Base-by-base conservation (phyloP, 37 sponge, comb jelly and placozoan species). In the Ephydatia muelleri region DNA sequence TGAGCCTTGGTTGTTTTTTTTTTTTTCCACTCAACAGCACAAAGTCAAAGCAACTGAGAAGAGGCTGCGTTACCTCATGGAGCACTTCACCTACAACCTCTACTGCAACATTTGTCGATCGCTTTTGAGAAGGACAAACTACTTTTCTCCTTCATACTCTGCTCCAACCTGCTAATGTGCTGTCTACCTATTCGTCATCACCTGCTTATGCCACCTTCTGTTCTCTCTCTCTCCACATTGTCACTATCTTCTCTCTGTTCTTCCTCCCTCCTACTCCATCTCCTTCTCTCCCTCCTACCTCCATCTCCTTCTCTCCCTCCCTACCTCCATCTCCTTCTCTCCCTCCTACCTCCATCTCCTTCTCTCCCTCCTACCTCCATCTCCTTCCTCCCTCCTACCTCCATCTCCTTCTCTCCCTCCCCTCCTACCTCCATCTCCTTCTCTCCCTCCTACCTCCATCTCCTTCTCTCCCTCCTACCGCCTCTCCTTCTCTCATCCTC, bases 41-140 rank as follows among this genome's bases (percentile, higher is more conserved):
- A 67, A 99, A 96, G 65, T 99, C 99, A 26, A 94, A 97, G 91
- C 97, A 92, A 28, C 86, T 99, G 72, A 99, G 67, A 79, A 90
- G 32, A 75, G 99, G 23, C 80, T 99, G 39, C 85, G 94, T 16
- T 95, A 97, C 84, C 88, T 99, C 31, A 96, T 94, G 4, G 99
- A 99, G 27, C 96, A 99, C 90, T 99, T 96, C 86, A 99, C 99
- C 40, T 99, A 99, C 90, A 99, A 95, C 81, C 84, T 99, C 34
- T 99, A 99, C 87, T 92, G 95, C 72, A 99, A 99, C 72, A 85
- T 99, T 65, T 99, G 99, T 73, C 93, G 99, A 49, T 99, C 99
- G 2, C 91, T 99, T 38, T 99, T 88, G 99, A 94, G 86, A 99
- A 98, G 69, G 99, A 99, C 90, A 99, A 99, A 85, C 95, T 99